Conservation (phyloP, 2,888 invertebrate genomes). For the Reticulitermes lucifugus region DNA sequence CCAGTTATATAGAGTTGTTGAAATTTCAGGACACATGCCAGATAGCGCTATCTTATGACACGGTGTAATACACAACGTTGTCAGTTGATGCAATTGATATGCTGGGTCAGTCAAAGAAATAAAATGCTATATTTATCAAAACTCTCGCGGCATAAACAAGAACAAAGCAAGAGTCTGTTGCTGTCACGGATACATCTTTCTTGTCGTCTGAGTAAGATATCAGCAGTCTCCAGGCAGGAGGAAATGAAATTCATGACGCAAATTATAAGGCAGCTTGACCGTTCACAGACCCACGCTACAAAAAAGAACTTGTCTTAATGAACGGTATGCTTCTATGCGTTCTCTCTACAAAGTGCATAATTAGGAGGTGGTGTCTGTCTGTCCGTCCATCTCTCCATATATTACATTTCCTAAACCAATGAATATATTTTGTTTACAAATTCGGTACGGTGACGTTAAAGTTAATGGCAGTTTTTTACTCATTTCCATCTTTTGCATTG, state of each 20-base stretch:
- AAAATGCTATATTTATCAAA: constrained; percentile 37
- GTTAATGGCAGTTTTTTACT: too few relatives aligned
- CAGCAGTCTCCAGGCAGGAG: background rate
- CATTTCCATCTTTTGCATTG: too few relatives aligned
- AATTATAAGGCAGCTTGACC: constrained; percentile 34
- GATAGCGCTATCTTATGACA: constrained; percentile 17
- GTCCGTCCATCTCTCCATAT: too few relatives aligned
- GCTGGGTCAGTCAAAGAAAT: constrained; percentile 31
- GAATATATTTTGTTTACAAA: too few relatives aligned
- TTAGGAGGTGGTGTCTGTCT: too few relatives aligned
- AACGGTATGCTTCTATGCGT: background rate
- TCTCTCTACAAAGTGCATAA: background rate
- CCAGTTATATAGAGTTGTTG: constrained; percentile 32
- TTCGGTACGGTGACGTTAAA: too few relatives aligned
- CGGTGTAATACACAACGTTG: background rate
- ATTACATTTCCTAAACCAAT: too few relatives aligned
- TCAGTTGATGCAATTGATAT: constrained; percentile 33
- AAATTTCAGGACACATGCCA: constrained; percentile 38
- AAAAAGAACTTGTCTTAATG: background rate
- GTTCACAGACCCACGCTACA: background rate
- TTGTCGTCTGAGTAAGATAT: constrained; percentile 13
- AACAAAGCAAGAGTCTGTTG: background rate
- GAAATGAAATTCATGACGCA: constrained; percentile 36
- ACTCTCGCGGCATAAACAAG: constrained; percentile 19
- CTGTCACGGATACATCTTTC: background rate